Evolutionary conservation across 2,797 vertebrate genomes (phyloP).

Genomic region (Brotogeris chrysoptera): DNA sequence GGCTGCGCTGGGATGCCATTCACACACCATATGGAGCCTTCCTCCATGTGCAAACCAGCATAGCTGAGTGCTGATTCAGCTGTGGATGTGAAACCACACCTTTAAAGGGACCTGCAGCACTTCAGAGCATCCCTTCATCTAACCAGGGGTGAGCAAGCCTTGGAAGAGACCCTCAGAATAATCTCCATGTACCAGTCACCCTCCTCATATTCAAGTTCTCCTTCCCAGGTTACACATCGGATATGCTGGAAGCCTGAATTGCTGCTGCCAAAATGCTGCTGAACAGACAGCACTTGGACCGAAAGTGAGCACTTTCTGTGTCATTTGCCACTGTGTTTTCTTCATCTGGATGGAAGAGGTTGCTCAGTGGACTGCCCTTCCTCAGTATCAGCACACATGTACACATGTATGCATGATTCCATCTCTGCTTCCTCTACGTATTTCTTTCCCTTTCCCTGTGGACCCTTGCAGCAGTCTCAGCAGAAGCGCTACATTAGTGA

Average conservation of each 20-base stretch:
- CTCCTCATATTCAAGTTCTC: neutral
- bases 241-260: neutral
- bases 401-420: rapidly evolving
- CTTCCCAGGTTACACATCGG: neutral
- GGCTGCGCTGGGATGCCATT: neutral
- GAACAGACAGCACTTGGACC: rapidly evolving
- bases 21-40: conserved; percentile 47
- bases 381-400: neutral
- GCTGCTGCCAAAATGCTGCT: neutral
- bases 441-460: neutral
- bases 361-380: neutral
- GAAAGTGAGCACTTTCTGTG: neutral
- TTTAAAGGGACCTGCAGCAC: rapidly evolving
- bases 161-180: neutral
- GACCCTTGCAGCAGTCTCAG: neutral
- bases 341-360: neutral
- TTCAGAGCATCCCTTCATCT: neutral
- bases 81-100: neutral
- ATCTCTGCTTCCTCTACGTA: neutral
- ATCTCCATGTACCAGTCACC: neutral
- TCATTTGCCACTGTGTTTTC: neutral
- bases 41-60: conserved; percentile 4
- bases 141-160: neutral
- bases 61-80: conserved; percentile 19
- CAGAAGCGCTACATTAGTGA: neutral